Conservation (phyloP, 2,888 invertebrate genomes). For the Agrypnus murinus region DNA sequence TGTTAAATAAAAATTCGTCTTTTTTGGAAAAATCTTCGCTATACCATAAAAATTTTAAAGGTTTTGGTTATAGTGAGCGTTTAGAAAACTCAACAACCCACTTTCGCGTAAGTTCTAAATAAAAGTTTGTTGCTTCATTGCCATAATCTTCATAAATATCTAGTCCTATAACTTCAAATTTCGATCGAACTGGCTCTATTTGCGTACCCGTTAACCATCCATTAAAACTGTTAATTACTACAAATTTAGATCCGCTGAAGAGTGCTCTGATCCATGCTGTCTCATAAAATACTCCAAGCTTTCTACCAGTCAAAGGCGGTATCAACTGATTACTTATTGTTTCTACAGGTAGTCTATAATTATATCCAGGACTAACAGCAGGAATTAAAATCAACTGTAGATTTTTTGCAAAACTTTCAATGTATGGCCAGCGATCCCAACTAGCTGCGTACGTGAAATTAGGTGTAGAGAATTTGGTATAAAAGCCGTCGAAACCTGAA, state of each 20-base stretch:
- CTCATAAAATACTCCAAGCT: slow-evolving; percentile 76
- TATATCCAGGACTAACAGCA: slow-evolving; percentile 80
- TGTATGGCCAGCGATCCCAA: slow-evolving; percentile 70
- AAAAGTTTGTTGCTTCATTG: not conserved
- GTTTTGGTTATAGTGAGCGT: not conserved
- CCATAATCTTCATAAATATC: slow-evolving; percentile 11
- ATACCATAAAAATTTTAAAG: too few relatives aligned
- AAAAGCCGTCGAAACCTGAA: slow-evolving; percentile 73
- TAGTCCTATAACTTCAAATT: slow-evolving; percentile 46
- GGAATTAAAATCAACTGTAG: slow-evolving; percentile 77
- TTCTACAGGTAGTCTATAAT: slow-evolving; percentile 74
- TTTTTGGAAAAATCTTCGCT: too few relatives aligned
- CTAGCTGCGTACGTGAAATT: slow-evolving; percentile 75
- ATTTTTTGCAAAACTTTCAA: slow-evolving; percentile 73
- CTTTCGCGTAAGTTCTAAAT: not conserved
- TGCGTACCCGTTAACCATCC: slow-evolving; percentile 84
- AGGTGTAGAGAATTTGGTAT: slow-evolving; percentile 76
- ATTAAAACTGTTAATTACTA: slow-evolving; percentile 82
- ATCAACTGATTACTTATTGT: too few relatives aligned
- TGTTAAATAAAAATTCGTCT: too few relatives aligned
- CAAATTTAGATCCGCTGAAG: slow-evolving; percentile 72
- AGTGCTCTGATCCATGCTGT: slow-evolving; percentile 76
- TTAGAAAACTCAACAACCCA: slow-evolving; percentile 21
- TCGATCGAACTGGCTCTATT: slow-evolving; percentile 79
- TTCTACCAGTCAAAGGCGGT: not conserved